These are phyloP conservation scores for Diplogasteroides magnus DNA, from an alignment of 1,140 invertebrate genomes.

Conservation along the genomic window DNA sequence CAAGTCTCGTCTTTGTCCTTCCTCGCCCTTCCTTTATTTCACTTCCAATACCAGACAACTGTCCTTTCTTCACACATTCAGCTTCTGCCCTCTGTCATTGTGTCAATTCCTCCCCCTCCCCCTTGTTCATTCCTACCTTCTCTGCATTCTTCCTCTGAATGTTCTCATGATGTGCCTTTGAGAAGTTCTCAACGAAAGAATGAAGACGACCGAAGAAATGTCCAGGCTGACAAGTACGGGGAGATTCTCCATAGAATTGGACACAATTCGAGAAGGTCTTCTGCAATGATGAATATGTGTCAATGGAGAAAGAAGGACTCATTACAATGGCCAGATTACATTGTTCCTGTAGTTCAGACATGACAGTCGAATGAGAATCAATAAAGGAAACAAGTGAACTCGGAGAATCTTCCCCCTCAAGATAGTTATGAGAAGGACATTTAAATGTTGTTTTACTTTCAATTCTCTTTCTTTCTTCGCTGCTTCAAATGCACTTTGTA, in stretches of 20 bases:
- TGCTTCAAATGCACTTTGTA: constrained; percentile 32
- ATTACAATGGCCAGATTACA: neutral
- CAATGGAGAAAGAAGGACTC: neutral
- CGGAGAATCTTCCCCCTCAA: neutral
- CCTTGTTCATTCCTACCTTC: constrained; percentile 5
- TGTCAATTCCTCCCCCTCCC: neutral
- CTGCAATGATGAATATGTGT: neutral
- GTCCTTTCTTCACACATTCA: constrained; percentile 15
- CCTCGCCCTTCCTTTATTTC: neutral
- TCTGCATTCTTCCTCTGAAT: constrained; percentile 19
- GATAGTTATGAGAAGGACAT: constrained; percentile 21
- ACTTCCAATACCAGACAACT: constrained; percentile 10
- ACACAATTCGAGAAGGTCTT: constrained; percentile 37
- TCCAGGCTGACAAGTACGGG: constrained; percentile 29
- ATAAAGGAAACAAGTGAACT: neutral
- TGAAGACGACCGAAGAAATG: constrained; percentile 37
- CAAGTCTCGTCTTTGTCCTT: constrained; percentile 20
- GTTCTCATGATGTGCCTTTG: constrained; percentile 29
- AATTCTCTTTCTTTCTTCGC: constrained; percentile 37
- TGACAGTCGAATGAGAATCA: neutral
- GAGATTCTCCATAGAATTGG: constrained; percentile 44
- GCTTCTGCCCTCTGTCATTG: constrained; percentile 18
- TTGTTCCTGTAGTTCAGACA: neutral
- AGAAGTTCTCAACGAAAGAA: constrained; percentile 36
- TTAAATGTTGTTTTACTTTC: constrained; percentile 28